Conservation (phyloP, 2,888 invertebrate species). For the Allygus modestus region DNA sequence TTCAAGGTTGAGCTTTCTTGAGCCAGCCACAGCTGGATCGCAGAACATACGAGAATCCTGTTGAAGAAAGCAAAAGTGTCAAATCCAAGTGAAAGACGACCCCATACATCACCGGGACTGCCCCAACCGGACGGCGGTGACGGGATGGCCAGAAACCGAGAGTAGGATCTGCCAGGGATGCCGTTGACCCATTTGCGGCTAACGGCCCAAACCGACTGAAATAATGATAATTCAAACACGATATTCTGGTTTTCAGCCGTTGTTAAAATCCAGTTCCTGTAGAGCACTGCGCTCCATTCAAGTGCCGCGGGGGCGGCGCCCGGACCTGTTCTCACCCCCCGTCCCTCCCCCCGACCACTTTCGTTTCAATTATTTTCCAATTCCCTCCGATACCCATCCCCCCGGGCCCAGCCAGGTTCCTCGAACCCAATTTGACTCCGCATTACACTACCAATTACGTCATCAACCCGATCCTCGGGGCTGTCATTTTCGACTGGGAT, state of each 20-base stretch:
- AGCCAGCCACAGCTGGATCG: not conserved
- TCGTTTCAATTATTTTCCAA: constrained; percentile 60
- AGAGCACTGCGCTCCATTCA: constrained; percentile 60
- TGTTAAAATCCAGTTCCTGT: constrained; percentile 65
- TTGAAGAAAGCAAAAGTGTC: not conserved
- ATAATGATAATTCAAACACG: constrained; percentile 66
- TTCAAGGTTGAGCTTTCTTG: not conserved
- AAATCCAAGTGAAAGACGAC: not conserved
- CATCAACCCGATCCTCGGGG: constrained; percentile 11
- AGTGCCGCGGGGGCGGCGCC: constrained; percentile 54
- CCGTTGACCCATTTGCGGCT: constrained; percentile 61
- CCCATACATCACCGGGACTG: not conserved
- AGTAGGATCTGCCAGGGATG: constrained; percentile 42
- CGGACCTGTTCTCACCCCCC: constrained; percentile 17
- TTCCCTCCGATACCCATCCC: constrained; percentile 52
- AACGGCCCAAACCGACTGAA: constrained; percentile 58
- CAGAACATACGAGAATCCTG: not conserved
- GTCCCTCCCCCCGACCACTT: constrained; percentile 28
- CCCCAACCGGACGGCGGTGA: constrained; percentile 21
- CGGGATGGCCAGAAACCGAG: constrained; percentile 37
- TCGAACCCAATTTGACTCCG: constrained; percentile 56
- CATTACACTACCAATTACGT: constrained; percentile 53
- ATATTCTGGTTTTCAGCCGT: constrained; percentile 65
- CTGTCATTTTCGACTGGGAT: constrained; percentile 10
- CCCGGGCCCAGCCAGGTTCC: constrained; percentile 11